A percentile compares a stretch with the other conserved stretches of the same genome.
These are phyloP conservation scores for Pygocentrus nattereri DNA, from an alignment of 2,797 vertebrate species.

Conservation along the genomic window DNA sequence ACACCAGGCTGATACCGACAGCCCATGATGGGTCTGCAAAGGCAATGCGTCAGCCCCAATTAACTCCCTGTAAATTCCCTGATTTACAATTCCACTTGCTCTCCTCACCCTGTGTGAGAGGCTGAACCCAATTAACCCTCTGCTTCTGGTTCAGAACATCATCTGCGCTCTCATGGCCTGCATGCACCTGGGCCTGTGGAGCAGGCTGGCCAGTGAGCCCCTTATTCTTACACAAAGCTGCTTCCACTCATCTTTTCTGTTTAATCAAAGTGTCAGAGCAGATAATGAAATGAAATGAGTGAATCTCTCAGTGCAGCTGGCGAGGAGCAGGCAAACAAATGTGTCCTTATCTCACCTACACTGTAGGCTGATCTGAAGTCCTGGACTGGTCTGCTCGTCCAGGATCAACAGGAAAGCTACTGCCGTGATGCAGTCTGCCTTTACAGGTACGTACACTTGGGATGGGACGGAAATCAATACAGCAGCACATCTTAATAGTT, in stretches of 20 bases:
- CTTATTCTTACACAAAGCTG: background rate
- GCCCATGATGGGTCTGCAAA: slow-evolving; percentile 33
- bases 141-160: slow-evolving; percentile 28
- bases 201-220: background rate
- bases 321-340: background rate
- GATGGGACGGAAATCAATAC: too few species aligned
- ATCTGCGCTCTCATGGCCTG: background rate
- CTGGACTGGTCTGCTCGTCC: too few species aligned
- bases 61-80: slow-evolving; percentile 38
- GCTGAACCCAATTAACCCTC: slow-evolving; percentile 56
- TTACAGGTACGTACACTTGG: too few species aligned
- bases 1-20: slow-evolving; percentile 19
- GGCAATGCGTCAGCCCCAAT: slow-evolving; percentile 23
- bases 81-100: slow-evolving; percentile 49
- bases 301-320: background rate
- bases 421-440: too few species aligned
- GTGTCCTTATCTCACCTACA: background rate
- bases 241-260: background rate
- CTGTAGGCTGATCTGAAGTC: background rate
- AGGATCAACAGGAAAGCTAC: too few species aligned
- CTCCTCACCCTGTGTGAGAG: slow-evolving; percentile 40
- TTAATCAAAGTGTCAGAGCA: background rate
- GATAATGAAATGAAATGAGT: background rate
- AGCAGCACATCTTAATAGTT: too few species aligned
- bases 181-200: background rate